Percentiles rank a stretch among this genome's conserved stretches.
Evolutionary conservation across 1,140 invertebrate species (phyloP).

Genomic region (Drosophila tsacasi): DNA sequence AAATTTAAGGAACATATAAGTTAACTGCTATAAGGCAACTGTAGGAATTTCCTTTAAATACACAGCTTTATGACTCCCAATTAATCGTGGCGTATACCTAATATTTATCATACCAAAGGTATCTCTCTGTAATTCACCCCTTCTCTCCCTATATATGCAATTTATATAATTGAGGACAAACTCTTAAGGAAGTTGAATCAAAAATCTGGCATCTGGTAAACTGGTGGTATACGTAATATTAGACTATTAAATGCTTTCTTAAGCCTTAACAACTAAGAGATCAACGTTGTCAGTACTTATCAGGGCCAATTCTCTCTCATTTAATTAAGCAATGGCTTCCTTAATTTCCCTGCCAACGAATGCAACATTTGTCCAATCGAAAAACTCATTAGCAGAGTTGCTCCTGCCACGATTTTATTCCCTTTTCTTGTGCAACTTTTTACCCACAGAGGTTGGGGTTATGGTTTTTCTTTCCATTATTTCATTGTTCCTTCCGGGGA

Average conservation of each 20-base stretch:
- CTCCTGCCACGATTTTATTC: neutral
- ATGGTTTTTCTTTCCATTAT: constrained; percentile 18
- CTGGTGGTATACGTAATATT: constrained; percentile 9
- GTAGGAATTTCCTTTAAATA: neutral
- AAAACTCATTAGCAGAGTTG: constrained; percentile 44
- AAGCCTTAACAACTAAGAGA: neutral
- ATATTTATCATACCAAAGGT: neutral
- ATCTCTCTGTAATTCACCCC: too few relatives aligned
- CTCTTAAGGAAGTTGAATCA: neutral
- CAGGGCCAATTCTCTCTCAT: constrained; percentile 13
- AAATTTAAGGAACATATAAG: neutral
- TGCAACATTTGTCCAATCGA: constrained; percentile 43
- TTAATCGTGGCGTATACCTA: neutral
- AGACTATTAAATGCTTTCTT: neutral
- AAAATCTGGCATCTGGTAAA: too few relatives aligned
- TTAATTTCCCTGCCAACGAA: constrained; percentile 28
- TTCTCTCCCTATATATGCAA: too few relatives aligned
- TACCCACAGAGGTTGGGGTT: constrained; percentile 7
- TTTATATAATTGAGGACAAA: neutral
- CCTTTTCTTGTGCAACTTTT: constrained; percentile 25
- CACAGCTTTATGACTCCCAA: too few relatives aligned
- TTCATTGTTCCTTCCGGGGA: constrained; percentile 29
- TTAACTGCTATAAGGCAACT: neutral
- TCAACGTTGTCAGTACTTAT: constrained; percentile 6
- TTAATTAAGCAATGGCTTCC: constrained; percentile 40